phyloP scores from a whole-genome alignment of 1,140 invertebrate species.

The Drosophila guanche region DNA sequence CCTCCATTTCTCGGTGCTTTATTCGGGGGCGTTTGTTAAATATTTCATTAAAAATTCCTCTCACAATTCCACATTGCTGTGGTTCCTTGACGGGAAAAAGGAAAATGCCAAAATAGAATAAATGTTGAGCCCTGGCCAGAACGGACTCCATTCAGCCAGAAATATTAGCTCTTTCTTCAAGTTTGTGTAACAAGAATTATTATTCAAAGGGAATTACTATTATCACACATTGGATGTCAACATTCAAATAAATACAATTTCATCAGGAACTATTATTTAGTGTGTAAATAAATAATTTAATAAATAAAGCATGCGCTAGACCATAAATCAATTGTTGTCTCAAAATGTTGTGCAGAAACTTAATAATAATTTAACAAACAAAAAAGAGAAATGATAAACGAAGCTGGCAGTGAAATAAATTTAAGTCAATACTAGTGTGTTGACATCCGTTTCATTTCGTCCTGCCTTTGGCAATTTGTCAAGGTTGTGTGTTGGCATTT shows the following conservation, averaged over 20 bases:
- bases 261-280: not conserved
- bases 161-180: too few species aligned
- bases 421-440: slow-evolving; percentile 15
- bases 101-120: slow-evolving; percentile 10
- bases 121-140: not conserved
- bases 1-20: slow-evolving; percentile 1
- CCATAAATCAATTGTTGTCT: slow-evolving; percentile 50
- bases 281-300: slow-evolving; percentile 22
- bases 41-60: slow-evolving; percentile 69
- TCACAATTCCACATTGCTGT: slow-evolving; percentile 49
- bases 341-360: slow-evolving; percentile 23
- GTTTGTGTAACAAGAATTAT: not conserved
- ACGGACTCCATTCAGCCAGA: not conserved
- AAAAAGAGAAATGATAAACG: slow-evolving; percentile 12
- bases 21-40: slow-evolving; percentile 32
- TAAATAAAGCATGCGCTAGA: not conserved
- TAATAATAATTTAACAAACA: slow-evolving; percentile 33
- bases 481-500: slow-evolving; percentile 1
- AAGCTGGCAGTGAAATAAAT: slow-evolving; percentile 26
- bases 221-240: slow-evolving; percentile 11
- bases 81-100: slow-evolving; percentile 9
- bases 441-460: slow-evolving; percentile 17
- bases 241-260: not conserved
- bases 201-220: slow-evolving; percentile 10
- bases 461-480: slow-evolving; percentile 19